phyloP scores from a whole-genome alignment of 2,113 vertebrate genomes.

The Cyanocitta stelleri region DNA sequence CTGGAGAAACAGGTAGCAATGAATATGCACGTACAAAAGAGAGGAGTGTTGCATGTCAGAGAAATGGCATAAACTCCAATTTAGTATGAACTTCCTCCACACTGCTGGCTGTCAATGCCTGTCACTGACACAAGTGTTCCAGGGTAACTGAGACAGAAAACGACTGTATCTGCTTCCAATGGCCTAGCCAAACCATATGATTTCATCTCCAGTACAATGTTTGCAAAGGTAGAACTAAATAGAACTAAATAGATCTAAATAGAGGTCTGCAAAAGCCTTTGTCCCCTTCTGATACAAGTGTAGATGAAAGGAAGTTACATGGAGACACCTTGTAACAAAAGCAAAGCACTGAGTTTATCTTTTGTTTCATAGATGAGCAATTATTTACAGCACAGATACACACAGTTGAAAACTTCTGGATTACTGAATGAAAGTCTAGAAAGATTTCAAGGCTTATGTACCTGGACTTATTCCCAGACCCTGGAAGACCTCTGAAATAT shows the following conservation, averaged over 20 bases:
- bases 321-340: neutral
- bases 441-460: neutral
- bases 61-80: neutral
- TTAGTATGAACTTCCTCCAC: neutral
- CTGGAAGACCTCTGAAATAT: neutral
- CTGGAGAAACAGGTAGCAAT: neutral
- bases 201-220: neutral
- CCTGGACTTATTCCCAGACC: neutral
- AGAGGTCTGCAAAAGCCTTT: neutral
- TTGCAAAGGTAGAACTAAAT: neutral
- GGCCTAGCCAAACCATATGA: neutral
- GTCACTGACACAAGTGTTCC: neutral
- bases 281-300: neutral
- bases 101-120: neutral
- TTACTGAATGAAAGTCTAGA: neutral
- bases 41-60: neutral
- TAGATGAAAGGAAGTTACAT: neutral
- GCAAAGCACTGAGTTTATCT: neutral
- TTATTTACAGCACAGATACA: neutral
- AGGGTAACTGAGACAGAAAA: neutral
- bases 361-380: neutral
- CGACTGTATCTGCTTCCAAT: neutral
- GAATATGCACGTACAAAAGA: neutral
- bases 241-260: neutral
- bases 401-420: neutral